Conservation (phyloP, 2,113 vertebrate genomes). For the Oceanodroma tethys region DNA sequence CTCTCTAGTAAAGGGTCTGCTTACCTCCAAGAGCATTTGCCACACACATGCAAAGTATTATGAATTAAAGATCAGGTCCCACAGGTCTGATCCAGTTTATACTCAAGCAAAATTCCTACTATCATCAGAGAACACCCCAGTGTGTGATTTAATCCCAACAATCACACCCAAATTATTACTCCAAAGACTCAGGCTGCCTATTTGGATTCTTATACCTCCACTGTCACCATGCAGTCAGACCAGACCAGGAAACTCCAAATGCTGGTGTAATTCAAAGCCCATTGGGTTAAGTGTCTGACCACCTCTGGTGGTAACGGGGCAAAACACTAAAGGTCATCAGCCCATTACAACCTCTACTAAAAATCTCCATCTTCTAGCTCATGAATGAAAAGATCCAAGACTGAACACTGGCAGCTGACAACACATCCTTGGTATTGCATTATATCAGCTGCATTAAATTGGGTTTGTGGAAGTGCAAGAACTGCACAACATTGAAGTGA, state of each 20-base stretch:
- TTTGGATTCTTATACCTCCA: background rate
- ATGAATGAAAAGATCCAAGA: background rate
- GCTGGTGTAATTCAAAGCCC: background rate
- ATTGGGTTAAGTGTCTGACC: background rate
- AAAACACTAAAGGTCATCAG: background rate
- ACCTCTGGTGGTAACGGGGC: background rate
- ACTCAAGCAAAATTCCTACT: background rate
- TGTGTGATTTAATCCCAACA: background rate
- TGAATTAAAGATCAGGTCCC: background rate
- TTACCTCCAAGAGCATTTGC: background rate
- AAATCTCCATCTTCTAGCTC: background rate
- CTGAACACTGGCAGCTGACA: background rate
- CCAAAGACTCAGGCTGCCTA: background rate
- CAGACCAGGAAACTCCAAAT: background rate
- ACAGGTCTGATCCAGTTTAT: background rate
- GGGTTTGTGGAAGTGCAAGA: background rate
- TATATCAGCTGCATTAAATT: background rate
- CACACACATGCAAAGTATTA: background rate
- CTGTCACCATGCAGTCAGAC: background rate
- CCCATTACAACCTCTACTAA: background rate
- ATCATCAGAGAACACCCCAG: background rate
- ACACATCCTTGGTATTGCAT: background rate
- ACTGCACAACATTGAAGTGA: slow-evolving; percentile 1
- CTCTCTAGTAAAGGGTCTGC: background rate
- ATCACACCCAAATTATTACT: background rate